A percentile compares a stretch with the other conserved stretches of the same genome.
phyloP scores from a whole-genome alignment of 2,797 vertebrate species.

The Neosalanx taihuensis region DNA sequence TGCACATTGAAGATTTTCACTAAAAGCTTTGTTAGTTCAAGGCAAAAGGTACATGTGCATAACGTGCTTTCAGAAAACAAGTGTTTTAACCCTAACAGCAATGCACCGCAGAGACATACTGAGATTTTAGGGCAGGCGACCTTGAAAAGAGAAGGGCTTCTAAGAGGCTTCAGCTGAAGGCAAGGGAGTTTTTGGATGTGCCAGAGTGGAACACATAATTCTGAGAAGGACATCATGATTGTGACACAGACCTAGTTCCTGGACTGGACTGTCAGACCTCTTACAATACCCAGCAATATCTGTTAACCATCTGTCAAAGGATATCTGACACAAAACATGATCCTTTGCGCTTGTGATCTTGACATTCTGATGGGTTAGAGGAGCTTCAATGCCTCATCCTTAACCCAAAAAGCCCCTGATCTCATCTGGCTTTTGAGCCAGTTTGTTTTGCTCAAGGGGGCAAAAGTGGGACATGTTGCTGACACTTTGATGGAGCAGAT shows the following conservation, averaged over 20 bases:
- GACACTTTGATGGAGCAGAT: conserved; percentile 31
- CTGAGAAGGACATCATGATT: too few relatives aligned
- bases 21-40: too few relatives aligned
- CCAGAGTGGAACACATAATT: too few relatives aligned
- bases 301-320: conserved; percentile 47
- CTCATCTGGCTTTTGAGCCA: conserved; percentile 26
- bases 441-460: conserved; percentile 30
- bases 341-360: conserved; percentile 12
- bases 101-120: too few relatives aligned
- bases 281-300: conserved; percentile 36
- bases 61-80: too few relatives aligned
- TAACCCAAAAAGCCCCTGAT: conserved; percentile 12
- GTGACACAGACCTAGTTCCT: neutral
- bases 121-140: too few relatives aligned
- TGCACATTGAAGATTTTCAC: too few relatives aligned
- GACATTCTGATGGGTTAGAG: conserved; percentile 24
- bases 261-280: neutral
- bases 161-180: too few relatives aligned
- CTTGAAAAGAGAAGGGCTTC: too few relatives aligned
- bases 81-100: too few relatives aligned
- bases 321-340: conserved; percentile 8
- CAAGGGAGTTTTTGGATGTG: too few relatives aligned
- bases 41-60: too few relatives aligned
- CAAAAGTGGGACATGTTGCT: conserved; percentile 11
- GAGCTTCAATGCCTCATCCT: conserved; percentile 23